Evolutionary conservation across 2,888 invertebrate species (phyloP), one percentile per base, ranked within the genome.

Genomic region (Augochlorella aurata): DNA sequence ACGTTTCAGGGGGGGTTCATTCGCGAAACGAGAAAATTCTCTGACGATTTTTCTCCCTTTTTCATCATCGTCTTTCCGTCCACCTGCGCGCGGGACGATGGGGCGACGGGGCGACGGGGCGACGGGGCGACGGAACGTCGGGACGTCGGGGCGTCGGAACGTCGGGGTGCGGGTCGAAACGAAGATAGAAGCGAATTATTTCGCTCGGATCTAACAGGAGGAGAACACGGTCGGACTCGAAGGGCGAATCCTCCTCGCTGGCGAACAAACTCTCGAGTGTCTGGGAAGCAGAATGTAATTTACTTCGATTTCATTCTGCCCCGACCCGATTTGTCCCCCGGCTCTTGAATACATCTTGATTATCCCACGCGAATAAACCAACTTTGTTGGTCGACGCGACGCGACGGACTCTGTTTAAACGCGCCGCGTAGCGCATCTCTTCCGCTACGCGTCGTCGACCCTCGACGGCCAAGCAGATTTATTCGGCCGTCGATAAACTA

Each of bases 21-120:
- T 84, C 85, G 58, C 63, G 83, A 81, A 82, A 87, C 83, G 84
- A 81, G 82, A 75, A 85, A 85, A 83, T 86, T 84, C 84, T 71
- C 77, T 44, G 73, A 38, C 63, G 49, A 5, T 63, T 21, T 14
- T 7, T 1, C 58, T 24, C 24, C 7, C 54, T n/a, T 45, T 45
- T 0, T 45, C 45, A 1, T 7, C 45, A 1, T 45, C 7, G 9
- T 45, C 45, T 10, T 45, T 4, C 45, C 45, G 9, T 45, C 45
- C 10, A 45, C 10, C 14, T 14, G n/a, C 29, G 29, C 29, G 29
- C 29, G 29, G 2, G 29, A 2, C 29, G 29, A 29, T 2, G 29
- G 29, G 1, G 29, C 2, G n/a, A n/a, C n/a, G n/a, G 29, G 29
- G 29, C 2, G 29, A 29, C 2, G 29, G 29, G 29, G 29, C 29